Base-by-base conservation (phyloP, 1,140 invertebrate genomes). In the Penaeus chinensis region DNA sequence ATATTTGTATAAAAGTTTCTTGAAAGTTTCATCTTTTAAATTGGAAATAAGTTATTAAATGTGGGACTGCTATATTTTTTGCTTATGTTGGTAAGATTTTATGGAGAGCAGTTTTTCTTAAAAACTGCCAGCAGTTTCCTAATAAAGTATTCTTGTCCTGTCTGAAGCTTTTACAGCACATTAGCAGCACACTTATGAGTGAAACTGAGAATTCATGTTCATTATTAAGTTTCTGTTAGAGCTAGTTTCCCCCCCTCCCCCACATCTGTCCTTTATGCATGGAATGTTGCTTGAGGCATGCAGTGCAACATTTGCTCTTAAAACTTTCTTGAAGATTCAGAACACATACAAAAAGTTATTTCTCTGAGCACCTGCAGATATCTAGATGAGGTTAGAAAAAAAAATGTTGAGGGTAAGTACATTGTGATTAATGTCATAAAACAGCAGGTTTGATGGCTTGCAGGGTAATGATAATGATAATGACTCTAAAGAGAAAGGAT, bases 251-350 rank as follows among this genome's bases (percentile, higher is more conserved):
- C 69, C 42, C 32, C 65, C 47, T 24, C 37, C 47, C 47, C 37
- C 81, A 54, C 54, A 54, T 54, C 63, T 82, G 60, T 60, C 81
- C 69, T 77, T 87, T n/a, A 77, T 77, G 80, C 80, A 83, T 87
- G 86, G 80, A 87, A 65, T 87, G 86, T 87, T 87, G 86, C 80
- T 87, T 87, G 80, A 77, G 80, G 86, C 80, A 87, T 82, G 80
- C 80, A 82, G 86, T 87, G 81, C 81, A 87, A 76, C 80, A 65
- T 82, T 77, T 66, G 80, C 78, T 74, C 65, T 81, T 60, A 74
- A 42, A 85, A 79, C 65, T 54, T 66, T 54, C 47, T 63, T 20
- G 54, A 82, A 82, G 79, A 27, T 37, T 82, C 54, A 63, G 37
- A 65, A 85, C 66, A 85, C 71, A 65, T 18, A 83, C 32, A 71